Conservation (phyloP, 2,113 vertebrate genomes). For the Vanacampus margaritifer region DNA sequence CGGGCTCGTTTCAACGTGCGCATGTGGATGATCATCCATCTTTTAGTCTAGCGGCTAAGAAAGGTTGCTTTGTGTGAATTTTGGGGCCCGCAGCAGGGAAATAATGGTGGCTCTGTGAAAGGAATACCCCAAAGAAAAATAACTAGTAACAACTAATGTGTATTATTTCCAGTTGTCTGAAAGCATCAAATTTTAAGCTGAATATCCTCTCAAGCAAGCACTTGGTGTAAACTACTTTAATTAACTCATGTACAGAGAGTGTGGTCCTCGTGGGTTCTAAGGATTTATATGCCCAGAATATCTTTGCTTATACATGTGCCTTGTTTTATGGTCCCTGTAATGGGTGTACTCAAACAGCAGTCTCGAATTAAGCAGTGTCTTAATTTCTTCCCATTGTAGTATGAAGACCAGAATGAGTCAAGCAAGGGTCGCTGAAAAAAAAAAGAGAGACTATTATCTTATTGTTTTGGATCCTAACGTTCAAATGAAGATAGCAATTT, state of each 20-base stretch:
- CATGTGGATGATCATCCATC: constrained; percentile 10
- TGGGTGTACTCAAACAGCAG: constrained; percentile 45
- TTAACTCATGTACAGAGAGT: constrained; percentile 46
- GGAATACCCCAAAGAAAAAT: constrained; percentile 3
- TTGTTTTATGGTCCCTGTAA: constrained; percentile 45
- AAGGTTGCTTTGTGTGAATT: neutral
- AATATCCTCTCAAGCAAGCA: constrained; percentile 37
- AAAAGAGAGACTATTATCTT: no score
- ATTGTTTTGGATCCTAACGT: no score
- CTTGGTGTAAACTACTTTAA: constrained; percentile 34
- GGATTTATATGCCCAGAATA: constrained; percentile 42
- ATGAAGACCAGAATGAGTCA: neutral
- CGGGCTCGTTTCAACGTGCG: neutral
- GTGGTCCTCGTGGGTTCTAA: constrained; percentile 39
- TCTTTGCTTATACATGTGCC: constrained; percentile 50
- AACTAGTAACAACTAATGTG: constrained; percentile 1
- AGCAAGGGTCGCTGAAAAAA: neutral
- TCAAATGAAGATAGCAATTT: no score
- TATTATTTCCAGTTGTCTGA: constrained; percentile 2
- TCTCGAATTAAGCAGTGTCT: constrained; percentile 44
- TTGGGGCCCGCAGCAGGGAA: neutral
- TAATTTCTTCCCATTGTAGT: constrained; percentile 40
- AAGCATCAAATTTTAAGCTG: neutral
- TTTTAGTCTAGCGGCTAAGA: constrained; percentile 4
- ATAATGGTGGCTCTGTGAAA: neutral